Evolutionary conservation across 2,888 invertebrate genomes (phyloP).

Genomic region (Plagiodera versicolora): DNA sequence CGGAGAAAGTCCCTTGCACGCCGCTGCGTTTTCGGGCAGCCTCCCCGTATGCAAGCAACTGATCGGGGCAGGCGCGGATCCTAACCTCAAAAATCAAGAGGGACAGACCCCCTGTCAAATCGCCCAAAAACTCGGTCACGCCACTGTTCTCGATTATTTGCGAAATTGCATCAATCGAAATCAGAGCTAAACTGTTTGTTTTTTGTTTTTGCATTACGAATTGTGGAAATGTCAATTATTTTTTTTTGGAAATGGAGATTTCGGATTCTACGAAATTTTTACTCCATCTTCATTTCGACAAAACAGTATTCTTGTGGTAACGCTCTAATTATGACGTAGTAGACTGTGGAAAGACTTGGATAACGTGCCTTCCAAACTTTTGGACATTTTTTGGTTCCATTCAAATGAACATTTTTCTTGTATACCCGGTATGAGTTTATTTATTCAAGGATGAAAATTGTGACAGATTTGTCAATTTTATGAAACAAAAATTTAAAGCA

Average conservation of each 20-base stretch:
- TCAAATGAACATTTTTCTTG: background rate
- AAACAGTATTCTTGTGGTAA: background rate
- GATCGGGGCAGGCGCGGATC: slow-evolving; percentile 69
- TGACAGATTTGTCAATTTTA: too few relatives aligned
- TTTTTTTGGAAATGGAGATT: too few relatives aligned
- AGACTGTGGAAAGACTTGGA: slow-evolving; percentile 16
- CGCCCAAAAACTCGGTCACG: slow-evolving; percentile 60
- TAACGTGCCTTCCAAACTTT: slow-evolving; percentile 15
- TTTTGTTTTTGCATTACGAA: too few relatives aligned
- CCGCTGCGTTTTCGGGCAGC: slow-evolving; percentile 87
- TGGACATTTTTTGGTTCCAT: slow-evolving; percentile 4
- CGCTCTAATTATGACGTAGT: background rate
- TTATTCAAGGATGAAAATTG: too few relatives aligned
- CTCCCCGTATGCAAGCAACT: slow-evolving; percentile 76
- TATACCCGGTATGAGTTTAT: background rate
- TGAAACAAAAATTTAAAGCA: too few relatives aligned
- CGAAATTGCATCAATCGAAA: slow-evolving; percentile 44
- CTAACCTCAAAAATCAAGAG: slow-evolving; percentile 71
- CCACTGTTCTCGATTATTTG: slow-evolving; percentile 61
- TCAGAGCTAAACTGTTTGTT: background rate
- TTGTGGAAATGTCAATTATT: too few relatives aligned
- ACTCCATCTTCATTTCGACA: background rate
- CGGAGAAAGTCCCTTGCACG: slow-evolving; percentile 89
- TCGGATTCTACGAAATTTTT: too few relatives aligned
- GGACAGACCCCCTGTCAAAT: slow-evolving; percentile 68